A percentile compares a stretch with the other conserved stretches of the same genome.
phyloP scores from a whole-genome alignment of 2,113 vertebrate genomes.

The Apodemus speciosus region DNA sequence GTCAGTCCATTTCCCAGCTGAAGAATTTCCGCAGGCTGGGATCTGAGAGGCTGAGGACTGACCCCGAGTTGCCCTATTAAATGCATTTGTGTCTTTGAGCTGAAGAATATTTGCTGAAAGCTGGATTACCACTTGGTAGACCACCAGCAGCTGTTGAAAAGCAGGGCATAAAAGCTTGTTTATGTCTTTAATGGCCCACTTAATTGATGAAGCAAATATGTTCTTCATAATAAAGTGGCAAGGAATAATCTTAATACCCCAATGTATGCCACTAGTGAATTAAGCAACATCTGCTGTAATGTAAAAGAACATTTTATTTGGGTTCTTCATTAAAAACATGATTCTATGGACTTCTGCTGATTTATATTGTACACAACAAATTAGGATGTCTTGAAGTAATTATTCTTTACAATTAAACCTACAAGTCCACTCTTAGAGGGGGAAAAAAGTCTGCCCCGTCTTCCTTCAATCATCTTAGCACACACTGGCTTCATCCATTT shows the following conservation, averaged over 20 bases:
- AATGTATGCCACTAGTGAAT: slow-evolving; percentile 88
- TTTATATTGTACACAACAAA: slow-evolving; percentile 81
- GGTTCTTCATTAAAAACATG: slow-evolving; percentile 82
- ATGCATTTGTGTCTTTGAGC: slow-evolving; percentile 78
- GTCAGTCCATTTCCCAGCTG: slow-evolving; percentile 55
- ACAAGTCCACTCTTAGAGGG: slow-evolving; percentile 49
- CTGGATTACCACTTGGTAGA: slow-evolving; percentile 88
- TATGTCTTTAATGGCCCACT: slow-evolving; percentile 93
- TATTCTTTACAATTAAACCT: slow-evolving; percentile 76
- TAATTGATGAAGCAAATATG: slow-evolving; percentile 88
- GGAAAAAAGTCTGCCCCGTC: not conserved
- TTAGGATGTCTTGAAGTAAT: slow-evolving; percentile 76
- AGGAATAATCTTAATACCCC: slow-evolving; percentile 88
- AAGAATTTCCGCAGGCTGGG: slow-evolving; percentile 57
- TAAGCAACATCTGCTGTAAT: slow-evolving; percentile 89
- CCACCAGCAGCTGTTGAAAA: slow-evolving; percentile 91
- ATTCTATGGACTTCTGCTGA: slow-evolving; percentile 77
- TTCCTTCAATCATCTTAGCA: not conserved
- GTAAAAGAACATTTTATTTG: slow-evolving; percentile 85
- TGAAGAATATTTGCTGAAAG: slow-evolving; percentile 86
- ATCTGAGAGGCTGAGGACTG: slow-evolving; percentile 60
- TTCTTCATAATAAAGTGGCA: slow-evolving; percentile 90
- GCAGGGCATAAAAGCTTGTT: slow-evolving; percentile 88
- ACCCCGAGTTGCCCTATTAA: slow-evolving; percentile 70
- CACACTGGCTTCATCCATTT: not conserved